Conservation (phyloP, 1,140 invertebrate species). For the Teleogryllus occipitalis region DNA sequence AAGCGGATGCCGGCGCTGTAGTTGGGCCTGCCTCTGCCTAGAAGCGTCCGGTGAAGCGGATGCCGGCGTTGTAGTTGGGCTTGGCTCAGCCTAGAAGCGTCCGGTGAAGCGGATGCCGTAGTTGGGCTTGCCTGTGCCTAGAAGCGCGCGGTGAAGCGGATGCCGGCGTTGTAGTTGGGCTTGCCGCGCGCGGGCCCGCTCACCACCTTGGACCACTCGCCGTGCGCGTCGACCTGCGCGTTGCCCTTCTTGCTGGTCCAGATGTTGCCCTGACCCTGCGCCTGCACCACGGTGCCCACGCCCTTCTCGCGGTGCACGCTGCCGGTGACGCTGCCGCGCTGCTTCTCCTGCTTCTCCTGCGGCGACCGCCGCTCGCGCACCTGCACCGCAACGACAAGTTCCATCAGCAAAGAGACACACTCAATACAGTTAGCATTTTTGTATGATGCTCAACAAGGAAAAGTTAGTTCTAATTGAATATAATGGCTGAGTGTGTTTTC, state of each 20-base stretch:
- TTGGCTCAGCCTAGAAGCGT: no score
- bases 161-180: background rate
- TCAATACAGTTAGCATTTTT: no score
- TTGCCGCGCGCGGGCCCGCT: constrained; percentile 7
- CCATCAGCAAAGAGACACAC: no score
- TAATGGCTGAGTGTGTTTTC: no score
- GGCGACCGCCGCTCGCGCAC: background rate
- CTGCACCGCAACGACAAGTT: background rate
- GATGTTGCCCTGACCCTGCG: background rate
- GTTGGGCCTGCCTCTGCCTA: background rate
- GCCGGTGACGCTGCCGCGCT: background rate
- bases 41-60: background rate
- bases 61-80: no score
- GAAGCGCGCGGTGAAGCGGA: background rate
- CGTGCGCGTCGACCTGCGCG: constrained; percentile 3
- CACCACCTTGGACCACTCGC: background rate
- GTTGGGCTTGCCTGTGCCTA: background rate
- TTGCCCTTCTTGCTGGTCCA: constrained; percentile 23
- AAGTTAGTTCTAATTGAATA: no score
- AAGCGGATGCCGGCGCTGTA: constrained; percentile 6
- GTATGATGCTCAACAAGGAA: no score
- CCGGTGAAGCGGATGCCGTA: no score
- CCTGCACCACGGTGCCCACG: constrained; percentile 8
- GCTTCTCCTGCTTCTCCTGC: background rate
- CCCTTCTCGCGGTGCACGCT: constrained; percentile 5